phyloP scores from a whole-genome alignment of 2,888 invertebrate species.

The Orthosia gothica region DNA sequence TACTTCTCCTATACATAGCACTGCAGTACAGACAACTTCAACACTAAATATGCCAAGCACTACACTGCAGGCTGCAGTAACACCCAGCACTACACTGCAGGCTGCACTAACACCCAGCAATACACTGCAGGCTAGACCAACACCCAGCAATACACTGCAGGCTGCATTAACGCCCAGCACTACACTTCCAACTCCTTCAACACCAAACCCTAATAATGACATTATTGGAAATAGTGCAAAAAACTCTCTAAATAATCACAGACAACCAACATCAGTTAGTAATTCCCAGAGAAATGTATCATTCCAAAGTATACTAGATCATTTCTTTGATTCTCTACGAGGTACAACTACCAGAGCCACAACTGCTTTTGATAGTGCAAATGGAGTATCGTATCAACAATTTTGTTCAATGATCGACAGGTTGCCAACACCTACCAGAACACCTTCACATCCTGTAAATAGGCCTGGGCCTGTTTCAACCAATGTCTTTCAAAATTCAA shows the following conservation, averaged over 20 bases:
- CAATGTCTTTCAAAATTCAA: neutral
- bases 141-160: neutral
- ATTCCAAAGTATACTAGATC: slow-evolving; percentile 1
- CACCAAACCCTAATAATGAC: neutral
- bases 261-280: neutral
- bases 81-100: neutral
- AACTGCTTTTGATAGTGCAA: neutral
- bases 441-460: neutral
- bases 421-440: neutral
- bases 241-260: neutral
- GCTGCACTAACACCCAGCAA: neutral
- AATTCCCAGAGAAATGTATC: neutral
- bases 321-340: neutral
- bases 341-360: rapidly evolving
- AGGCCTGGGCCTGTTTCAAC: neutral
- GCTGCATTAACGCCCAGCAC: no score
- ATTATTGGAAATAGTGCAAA: neutral
- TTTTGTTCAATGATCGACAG: neutral
- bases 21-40: neutral
- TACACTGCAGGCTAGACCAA: neutral
- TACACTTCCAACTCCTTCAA: neutral
- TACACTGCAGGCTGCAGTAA: neutral
- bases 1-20: slow-evolving; percentile 5
- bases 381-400: neutral
- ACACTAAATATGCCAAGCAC: neutral